Evolutionary conservation across 1,140 invertebrate species (phyloP).

Genomic region (Planococcus citri): DNA sequence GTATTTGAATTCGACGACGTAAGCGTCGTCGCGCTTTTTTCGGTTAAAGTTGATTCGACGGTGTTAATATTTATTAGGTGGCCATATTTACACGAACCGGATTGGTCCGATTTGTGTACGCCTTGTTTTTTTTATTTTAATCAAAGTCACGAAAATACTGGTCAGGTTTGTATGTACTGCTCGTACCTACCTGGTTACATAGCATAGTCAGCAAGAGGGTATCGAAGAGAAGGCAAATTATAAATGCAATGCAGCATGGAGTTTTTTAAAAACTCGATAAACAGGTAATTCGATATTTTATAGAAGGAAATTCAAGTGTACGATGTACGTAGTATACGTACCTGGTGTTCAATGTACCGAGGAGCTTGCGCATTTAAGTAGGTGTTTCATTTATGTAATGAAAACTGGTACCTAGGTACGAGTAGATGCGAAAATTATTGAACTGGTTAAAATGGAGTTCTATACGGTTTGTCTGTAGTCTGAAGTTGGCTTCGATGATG

Average conservation of each 20-base stretch:
- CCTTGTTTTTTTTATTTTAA: constrained; percentile 5
- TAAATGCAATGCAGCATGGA: not conserved
- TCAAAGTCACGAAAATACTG: constrained; percentile 2
- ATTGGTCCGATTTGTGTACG: constrained; percentile 6
- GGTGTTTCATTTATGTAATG: no score
- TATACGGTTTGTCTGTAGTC: no score
- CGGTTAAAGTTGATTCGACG: not conserved
- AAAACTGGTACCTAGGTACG: no score
- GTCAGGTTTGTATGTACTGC: not conserved
- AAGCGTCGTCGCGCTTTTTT: no score
- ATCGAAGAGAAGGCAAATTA: not conserved
- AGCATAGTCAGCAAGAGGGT: not conserved
- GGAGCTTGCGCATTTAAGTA: no score
- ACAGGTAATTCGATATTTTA: not conserved
- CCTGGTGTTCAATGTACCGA: no score
- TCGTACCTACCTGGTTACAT: constrained; percentile 6
- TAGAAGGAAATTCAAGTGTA: not conserved
- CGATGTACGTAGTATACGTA: no score
- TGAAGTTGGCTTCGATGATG: no score
- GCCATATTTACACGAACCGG: not conserved
- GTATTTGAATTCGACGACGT: no score
- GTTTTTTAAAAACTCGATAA: not conserved
- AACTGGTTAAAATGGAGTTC: no score
- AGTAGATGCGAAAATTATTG: no score
- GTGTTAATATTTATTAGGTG: not conserved